Evolutionary conservation across 2,113 vertebrate species (phyloP), one percentile per base, ranked within the genome.

Genomic region (Crypturellus undulatus): DNA sequence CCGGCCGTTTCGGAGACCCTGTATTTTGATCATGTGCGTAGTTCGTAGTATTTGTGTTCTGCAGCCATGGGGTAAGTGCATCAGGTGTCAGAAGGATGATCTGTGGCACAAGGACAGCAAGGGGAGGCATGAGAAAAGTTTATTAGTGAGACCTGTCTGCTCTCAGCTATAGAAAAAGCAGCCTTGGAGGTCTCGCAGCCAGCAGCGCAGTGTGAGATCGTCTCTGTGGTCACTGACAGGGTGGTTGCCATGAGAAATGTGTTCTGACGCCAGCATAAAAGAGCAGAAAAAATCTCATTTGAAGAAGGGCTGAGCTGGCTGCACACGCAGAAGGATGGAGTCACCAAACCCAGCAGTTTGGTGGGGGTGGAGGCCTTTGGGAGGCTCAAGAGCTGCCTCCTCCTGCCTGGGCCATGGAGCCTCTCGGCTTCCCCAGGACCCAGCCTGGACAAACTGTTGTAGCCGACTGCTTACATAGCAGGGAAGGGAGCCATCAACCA

Each of bases 231-330:
- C 80, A 62, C 36, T 60, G 69, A 60, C 70, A 81, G 28, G 59
- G 65, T 72, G 60, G 94, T 88, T 96, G 86, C 91, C 87, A 80
- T 80, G 89, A 86, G 85, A 78, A 90, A 73, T 54, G 26, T 51
- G 51, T 85, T 88, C 85, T 69, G 42, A 82, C 85, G 88, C 47
- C 28, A 69, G 64, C 30, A 45, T 30, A 78, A 43, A 79, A 71
- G 45, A 62, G 3, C 12, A 8, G 25, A 52, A 49, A 14, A 54
- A 58, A 62, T 73, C 70, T 62, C 62, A 15, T 75, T 69, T 83
- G 43, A 75, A 76, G n/a, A 40, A 79, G 75, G 14, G 4, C 15
- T 63, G 59, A 86, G 42, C 47, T 85, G 10, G n/a, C 36, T 85
- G 28, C 54, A 40, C 0, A 3, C 26, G 26, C 36, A 58, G 34